Evolutionary conservation across 2,888 invertebrate genomes (phyloP).

Genomic region (Acanthosepion esculentum): DNA sequence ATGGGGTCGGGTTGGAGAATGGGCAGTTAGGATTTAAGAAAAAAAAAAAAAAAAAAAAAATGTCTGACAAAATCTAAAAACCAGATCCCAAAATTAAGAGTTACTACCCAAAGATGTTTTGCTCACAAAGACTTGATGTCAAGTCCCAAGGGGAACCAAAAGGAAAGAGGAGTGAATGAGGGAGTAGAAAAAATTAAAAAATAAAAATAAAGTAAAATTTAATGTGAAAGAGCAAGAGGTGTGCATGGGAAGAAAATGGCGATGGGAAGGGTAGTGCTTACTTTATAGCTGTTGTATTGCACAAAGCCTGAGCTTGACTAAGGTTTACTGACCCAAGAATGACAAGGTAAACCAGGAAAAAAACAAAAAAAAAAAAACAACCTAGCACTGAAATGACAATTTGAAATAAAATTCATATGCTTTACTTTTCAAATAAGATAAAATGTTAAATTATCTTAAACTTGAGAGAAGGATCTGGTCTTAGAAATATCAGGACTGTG

Average conservation of each 20-base stretch:
- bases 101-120: background rate
- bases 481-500: slow-evolving; percentile 9
- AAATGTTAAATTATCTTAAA: background rate
- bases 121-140: background rate
- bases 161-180: background rate
- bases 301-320: background rate
- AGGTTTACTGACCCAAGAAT: background rate
- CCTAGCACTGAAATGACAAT: background rate
- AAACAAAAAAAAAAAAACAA: background rate
- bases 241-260: too few relatives aligned
- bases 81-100: background rate
- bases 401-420: background rate
- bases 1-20: background rate
- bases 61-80: background rate
- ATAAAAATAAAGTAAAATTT: background rate
- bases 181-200: background rate
- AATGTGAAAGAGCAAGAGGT: background rate
- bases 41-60: background rate
- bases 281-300: background rate
- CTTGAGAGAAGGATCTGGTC: background rate
- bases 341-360: background rate
- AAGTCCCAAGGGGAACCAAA: background rate
- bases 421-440: background rate
- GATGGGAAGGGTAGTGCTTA: background rate
- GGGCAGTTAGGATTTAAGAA: background rate